Base-by-base conservation (phyloP, 2,113 vertebrate genomes). In the Gavialis gangeticus region DNA sequence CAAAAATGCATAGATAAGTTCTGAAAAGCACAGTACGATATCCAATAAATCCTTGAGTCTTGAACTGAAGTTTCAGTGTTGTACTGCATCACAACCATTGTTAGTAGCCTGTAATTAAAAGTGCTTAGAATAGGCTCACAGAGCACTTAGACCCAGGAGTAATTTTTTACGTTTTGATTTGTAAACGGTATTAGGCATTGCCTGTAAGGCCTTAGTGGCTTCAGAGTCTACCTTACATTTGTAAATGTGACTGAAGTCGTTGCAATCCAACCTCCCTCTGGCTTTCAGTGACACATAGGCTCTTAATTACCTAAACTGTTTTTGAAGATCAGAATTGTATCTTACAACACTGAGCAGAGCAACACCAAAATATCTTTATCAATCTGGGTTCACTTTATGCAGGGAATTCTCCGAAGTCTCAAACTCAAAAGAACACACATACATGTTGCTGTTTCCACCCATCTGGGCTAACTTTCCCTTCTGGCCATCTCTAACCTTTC, bases 201-300 rank as follows among this genome's bases (percentile, higher is more conserved):
- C 46, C 46, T 46, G 46, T 46, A 27, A 83, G 24, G 59, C 79
- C 67, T 71, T 94, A 84, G 85, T 22, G 79, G 84, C 27, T 84
- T 71, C 94, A 90, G 84, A 94, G 92, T 88, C 88, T 79, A 82
- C 37, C 55, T 80, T 4, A 63, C 54, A 63, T 88, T 71, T 71
- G 59, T 25, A 91, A 27, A 85, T 79, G 5, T 4, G 9, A 19
- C 28, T 21, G 28, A 88, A 10, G 28, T 30, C 84, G 77, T 87
- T 73, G 18, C 84, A 73, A 89, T 86, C 60, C 84, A 94, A 46
- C 57, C 69, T 77, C 55, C 69, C 64, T 57, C 18, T 46, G 46
- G 69, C 58, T 88, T 78, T 76, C 77, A 84, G 86, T 85, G 58
- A 90, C 75, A 30, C 13, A 27, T 46, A 5, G 5, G 18, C 12